Base-by-base conservation (phyloP, 2,888 invertebrate genomes). In the Torymus tubicola region DNA sequence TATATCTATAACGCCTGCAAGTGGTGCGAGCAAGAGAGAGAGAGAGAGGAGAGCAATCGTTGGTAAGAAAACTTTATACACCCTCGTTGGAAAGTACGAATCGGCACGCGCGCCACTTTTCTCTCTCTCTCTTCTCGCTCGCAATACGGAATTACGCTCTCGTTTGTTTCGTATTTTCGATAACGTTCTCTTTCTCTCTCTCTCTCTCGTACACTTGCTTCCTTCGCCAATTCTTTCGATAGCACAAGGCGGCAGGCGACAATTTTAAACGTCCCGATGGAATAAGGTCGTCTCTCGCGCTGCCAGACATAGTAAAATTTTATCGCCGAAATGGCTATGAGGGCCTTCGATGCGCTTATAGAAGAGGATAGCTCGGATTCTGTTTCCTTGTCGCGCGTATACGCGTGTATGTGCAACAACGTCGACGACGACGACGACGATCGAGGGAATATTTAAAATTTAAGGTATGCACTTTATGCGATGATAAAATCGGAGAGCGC, bases 291-390 rank as follows among this genome's bases (percentile, higher is more conserved):
- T 60, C 67, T 24, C 21, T 24, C 50, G 61, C 31, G 11, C n/a
- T n/a, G n/a, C 16, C 68, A 75, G 75, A 75, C 60, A 60, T 61
- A 75, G 60, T 75, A 75, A 75, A 75, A 68, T 75, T 75, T 75
- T 75, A 75, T 68, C 31, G 53, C 61, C 21, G 31, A 18, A 75
- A 60, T 24, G 68, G 68, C 75, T 52, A 75, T 75, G 61, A 60
- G 50, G 60, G 4, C 61, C 61, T 42, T 61, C 53, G 24, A 42
- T 8, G 42, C 8, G 60, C 68, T 24, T 21, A 10, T 21, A 60
- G 31, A 14, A 10, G 50, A 67, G 53, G 31, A 61, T 68, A 68
- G 18, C 68, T 10, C 21, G 68, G 60, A 75, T 68, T 75, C 60
- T 3, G 52, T 24, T 68, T 60, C 61, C 64, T 52, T 13, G n/a